These are phyloP conservation scores for Drosophila tripunctata DNA, from an alignment of 2,888 invertebrate genomes.

Conservation along the genomic window DNA sequence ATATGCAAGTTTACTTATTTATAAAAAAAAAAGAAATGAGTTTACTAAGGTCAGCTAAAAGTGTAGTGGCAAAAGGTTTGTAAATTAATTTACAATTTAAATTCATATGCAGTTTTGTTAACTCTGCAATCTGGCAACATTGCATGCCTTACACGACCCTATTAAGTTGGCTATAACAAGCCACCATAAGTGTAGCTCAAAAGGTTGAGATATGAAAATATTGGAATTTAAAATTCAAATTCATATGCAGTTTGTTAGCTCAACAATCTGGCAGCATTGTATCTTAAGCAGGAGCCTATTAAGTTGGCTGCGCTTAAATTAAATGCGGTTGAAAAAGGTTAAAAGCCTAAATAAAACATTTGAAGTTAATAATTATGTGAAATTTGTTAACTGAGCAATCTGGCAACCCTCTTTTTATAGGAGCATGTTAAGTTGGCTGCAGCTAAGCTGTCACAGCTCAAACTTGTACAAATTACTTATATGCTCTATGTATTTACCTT, in stretches of 20 bases:
- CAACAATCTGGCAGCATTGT: too few species aligned
- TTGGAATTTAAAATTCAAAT: slow-evolving; percentile 9
- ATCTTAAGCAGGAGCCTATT: too few species aligned
- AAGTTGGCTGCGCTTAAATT: too few species aligned
- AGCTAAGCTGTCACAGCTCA: not conserved
- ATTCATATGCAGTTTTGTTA: slow-evolving; percentile 1
- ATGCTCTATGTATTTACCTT: not conserved
- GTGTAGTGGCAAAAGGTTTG: not conserved
- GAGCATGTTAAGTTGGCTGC: slow-evolving; percentile 5
- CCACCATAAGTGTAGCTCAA: too few species aligned
- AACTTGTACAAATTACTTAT: not conserved
- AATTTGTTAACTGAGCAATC: not conserved
- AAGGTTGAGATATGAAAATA: too few species aligned
- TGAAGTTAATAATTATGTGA: too few species aligned
- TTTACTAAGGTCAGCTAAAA: not conserved
- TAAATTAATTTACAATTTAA: slow-evolving; percentile 1
- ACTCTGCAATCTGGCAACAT: slow-evolving; percentile 1
- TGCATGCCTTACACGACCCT: not conserved
- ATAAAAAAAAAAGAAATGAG: not conserved
- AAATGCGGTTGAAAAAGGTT: too few species aligned
- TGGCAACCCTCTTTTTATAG: not conserved
- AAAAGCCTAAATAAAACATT: too few species aligned
- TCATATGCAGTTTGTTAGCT: slow-evolving; percentile 1
- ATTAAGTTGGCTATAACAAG: slow-evolving; percentile 17
- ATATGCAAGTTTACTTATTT: slow-evolving; percentile 3